These are phyloP conservation scores for Lytechinus pictus DNA, from an alignment of 35 echinoderm and acorn worm species.

Conservation along the genomic window DNA sequence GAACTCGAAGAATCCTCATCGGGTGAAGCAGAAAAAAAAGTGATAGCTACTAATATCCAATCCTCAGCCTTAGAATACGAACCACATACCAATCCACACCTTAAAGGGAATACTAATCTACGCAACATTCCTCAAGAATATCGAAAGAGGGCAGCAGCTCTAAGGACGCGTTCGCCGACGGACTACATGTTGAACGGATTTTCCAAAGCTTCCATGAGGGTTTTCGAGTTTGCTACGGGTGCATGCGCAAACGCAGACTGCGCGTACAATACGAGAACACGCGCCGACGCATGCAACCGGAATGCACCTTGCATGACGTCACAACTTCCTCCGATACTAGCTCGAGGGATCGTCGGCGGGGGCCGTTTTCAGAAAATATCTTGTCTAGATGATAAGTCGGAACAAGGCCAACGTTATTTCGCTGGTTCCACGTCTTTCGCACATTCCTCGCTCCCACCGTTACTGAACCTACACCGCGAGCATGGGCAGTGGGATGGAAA, in stretches of 20 bases:
- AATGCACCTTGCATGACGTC: neutral
- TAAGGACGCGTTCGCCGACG: neutral
- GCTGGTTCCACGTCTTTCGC: neutral
- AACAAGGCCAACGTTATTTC: neutral
- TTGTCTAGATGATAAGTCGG: neutral
- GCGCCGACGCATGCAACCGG: neutral
- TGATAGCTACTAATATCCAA: neutral
- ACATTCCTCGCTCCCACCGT: neutral
- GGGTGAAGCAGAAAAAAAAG: neutral
- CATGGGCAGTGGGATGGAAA: neutral
- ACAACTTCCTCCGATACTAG: neutral
- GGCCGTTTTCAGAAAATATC: neutral
- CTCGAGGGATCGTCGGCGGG: neutral
- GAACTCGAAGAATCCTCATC: neutral
- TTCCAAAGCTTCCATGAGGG: neutral
- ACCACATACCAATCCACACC: neutral
- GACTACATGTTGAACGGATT: neutral
- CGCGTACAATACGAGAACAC: neutral
- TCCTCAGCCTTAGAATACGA: neutral
- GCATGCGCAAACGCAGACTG: neutral
- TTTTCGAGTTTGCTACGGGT: neutral
- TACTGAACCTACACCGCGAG: neutral
- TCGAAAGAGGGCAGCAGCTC: neutral
- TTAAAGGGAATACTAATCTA: neutral
- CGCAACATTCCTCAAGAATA: neutral